phyloP scores from a whole-genome alignment of 2,113 vertebrate genomes.

The Pseudonaja textilis region DNA sequence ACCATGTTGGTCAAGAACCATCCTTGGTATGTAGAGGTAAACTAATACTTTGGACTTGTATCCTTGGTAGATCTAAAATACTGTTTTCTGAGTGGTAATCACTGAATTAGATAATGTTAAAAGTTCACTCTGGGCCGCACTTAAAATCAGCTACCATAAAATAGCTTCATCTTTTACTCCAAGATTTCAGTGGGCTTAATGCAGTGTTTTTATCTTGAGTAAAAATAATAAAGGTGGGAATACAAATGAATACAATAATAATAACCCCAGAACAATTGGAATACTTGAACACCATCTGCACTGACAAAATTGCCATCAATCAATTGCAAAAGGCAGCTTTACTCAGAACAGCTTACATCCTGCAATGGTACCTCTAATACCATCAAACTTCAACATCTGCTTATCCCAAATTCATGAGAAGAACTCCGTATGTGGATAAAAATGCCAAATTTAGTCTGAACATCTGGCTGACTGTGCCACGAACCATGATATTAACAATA shows the following conservation, averaged over 20 bases:
- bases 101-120: background rate
- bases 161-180: background rate
- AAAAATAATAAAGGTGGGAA: no score
- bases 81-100: background rate
- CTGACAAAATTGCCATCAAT: background rate
- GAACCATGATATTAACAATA: background rate
- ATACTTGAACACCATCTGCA: background rate
- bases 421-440: background rate
- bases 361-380: background rate
- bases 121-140: background rate
- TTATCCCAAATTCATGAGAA: background rate
- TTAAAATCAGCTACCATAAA: background rate
- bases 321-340: background rate
- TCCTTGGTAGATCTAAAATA: background rate
- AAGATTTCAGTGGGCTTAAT: background rate
- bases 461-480: background rate
- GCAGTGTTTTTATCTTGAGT: background rate
- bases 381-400: background rate
- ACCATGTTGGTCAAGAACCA: background rate
- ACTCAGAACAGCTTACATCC: background rate
- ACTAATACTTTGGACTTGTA: background rate
- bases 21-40: background rate
- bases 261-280: background rate
- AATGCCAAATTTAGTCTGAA: background rate
- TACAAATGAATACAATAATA: no score